These are phyloP conservation scores for Gobio gobio DNA, from an alignment of 2,113 vertebrate species.

Conservation along the genomic window DNA sequence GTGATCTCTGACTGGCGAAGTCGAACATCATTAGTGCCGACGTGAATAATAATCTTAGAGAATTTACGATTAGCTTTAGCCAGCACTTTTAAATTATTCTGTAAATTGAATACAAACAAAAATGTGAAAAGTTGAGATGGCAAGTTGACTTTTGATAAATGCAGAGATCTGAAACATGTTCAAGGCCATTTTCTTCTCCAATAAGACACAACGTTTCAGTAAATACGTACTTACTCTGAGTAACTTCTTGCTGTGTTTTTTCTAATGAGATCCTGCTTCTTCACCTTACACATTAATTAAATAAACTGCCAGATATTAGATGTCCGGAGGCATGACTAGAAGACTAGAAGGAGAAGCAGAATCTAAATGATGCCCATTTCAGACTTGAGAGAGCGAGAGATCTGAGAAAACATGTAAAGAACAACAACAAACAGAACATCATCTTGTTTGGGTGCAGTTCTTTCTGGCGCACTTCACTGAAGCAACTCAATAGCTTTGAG, in stretches of 20 bases:
- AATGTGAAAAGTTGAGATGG: slow-evolving; percentile 14
- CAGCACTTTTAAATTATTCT: no score
- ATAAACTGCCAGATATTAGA: not conserved
- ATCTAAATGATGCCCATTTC: not conserved
- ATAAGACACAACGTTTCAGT: not conserved
- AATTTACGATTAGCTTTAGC: no score
- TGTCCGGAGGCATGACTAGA: not conserved
- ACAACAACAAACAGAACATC: not conserved
- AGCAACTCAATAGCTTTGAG: no score
- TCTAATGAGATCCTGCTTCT: not conserved
- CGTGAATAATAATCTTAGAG: no score
- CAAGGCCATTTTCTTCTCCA: not conserved
- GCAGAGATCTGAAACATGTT: not conserved
- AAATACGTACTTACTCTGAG: not conserved
- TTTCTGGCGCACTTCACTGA: not conserved
- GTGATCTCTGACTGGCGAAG: no score
- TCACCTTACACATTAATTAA: not conserved
- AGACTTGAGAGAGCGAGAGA: not conserved
- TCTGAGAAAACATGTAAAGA: not conserved
- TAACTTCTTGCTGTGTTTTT: not conserved
- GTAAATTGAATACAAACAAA: no score
- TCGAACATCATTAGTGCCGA: no score
- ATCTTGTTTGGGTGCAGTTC: not conserved
- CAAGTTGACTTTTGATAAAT: not conserved
- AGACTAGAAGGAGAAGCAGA: not conserved